A percentile compares a stretch with the other conserved stretches of the same genome.
Evolutionary conservation across 2,113 vertebrate genomes (phyloP).

Genomic region (Recurvirostra avosetta): DNA sequence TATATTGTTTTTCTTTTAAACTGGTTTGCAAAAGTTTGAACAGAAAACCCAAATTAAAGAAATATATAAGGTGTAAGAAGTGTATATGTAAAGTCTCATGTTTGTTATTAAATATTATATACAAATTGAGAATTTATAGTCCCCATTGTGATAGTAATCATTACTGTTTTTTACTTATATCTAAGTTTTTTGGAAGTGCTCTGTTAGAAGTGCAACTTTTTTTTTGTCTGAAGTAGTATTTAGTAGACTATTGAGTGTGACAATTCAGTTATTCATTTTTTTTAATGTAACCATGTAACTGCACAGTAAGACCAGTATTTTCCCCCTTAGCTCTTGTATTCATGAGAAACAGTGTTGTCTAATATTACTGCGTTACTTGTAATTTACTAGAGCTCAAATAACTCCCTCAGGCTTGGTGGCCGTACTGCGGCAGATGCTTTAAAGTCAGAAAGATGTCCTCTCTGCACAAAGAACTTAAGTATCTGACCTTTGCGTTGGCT

Average conservation of each 20-base stretch:
- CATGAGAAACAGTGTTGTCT: slow-evolving; percentile 43
- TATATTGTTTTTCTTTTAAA: not conserved
- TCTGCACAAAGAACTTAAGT: not conserved
- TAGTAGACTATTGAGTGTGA: not conserved
- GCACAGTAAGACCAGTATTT: not conserved
- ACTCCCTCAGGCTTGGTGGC: slow-evolving; percentile 17
- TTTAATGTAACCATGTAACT: not conserved
- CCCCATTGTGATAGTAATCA: not conserved
- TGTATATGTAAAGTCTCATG: not conserved
- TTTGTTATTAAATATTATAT: not conserved
- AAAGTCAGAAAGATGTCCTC: not conserved
- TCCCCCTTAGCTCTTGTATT: slow-evolving; percentile 10
- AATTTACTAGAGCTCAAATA: slow-evolving; percentile 1
- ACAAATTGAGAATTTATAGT: not conserved
- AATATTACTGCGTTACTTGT: slow-evolving; percentile 8
- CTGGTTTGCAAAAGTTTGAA: not conserved
- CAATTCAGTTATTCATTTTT: not conserved
- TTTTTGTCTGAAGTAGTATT: not conserved
- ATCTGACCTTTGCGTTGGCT: not conserved
- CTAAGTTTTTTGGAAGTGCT: not conserved
- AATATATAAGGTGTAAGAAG: not conserved
- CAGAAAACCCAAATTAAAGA: not conserved
- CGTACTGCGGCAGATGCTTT: not conserved
- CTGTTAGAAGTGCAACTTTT: not conserved
- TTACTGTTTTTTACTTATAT: not conserved